Conservation (phyloP, 1,140 invertebrate species). For the Lasioglossum albipes region DNA sequence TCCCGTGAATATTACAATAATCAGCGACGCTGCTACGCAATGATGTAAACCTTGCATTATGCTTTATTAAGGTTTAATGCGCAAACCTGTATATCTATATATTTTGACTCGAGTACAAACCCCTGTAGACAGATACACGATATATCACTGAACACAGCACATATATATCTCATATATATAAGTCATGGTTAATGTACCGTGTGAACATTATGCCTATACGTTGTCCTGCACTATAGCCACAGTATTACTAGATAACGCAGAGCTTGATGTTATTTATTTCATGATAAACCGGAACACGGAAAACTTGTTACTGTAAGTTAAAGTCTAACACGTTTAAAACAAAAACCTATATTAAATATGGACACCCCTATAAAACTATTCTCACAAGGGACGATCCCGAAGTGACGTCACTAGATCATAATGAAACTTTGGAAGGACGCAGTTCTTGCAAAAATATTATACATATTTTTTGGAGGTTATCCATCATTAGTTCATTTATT, state of each 20-base stretch:
- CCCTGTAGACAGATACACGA: neutral
- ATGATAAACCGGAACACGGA: neutral
- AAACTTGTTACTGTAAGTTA: neutral
- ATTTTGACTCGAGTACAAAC: constrained; percentile 12
- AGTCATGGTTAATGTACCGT: constrained; percentile 40
- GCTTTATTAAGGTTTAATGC: neutral
- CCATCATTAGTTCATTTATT: no score
- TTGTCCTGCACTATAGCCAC: neutral
- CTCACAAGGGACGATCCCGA: no score
- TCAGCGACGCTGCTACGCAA: no score
- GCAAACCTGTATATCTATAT: neutral
- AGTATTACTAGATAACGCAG: constrained; percentile 14
- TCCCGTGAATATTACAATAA: no score
- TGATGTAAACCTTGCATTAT: neutral
- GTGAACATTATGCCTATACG: constrained; percentile 28
- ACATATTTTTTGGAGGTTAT: no score
- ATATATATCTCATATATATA: constrained; percentile 9
- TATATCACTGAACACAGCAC: neutral
- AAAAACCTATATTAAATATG: neutral
- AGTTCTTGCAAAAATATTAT: no score
- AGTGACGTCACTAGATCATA: no score
- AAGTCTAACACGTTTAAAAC: neutral
- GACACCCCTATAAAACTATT: no score
- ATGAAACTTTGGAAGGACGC: no score
- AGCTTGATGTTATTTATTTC: constrained; percentile 17